A percentile compares a stretch with the other conserved stretches of the same genome.
These are phyloP conservation scores for Cassiopea andromeda DNA, from an alignment of 30 jellyfish, hydroid and myxozoan genomes.

Conservation along the genomic window DNA sequence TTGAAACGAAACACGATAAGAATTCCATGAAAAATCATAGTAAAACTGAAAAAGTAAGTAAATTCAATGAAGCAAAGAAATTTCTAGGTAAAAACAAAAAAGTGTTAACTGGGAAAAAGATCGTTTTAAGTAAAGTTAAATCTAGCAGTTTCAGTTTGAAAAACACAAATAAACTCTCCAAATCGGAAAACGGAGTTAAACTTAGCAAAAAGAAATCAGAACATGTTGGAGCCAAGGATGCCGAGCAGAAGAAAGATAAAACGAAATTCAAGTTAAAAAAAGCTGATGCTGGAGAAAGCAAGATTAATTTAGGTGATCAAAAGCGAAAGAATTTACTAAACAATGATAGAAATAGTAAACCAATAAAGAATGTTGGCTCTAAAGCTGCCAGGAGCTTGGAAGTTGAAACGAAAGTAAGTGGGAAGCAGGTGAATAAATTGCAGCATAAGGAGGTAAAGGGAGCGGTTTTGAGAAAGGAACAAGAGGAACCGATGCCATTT, in stretches of 20 bases:
- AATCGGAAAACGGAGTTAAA: not conserved
- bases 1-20: not conserved
- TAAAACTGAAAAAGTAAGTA: not conserved
- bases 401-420: not conserved
- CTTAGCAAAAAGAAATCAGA: not conserved
- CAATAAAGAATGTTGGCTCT: not conserved
- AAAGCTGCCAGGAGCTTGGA: not conserved
- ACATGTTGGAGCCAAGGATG: not conserved
- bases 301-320: not conserved
- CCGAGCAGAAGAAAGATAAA: not conserved
- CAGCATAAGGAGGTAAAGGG: not conserved
- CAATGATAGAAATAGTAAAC: not conserved
- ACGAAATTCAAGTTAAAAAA: not conserved
- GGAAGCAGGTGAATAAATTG: not conserved
- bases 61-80: not conserved
- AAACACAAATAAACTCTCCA: not conserved
- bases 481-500: constrained; percentile 7
- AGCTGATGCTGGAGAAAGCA: not conserved
- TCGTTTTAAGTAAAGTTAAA: not conserved
- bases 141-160: not conserved
- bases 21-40: not conserved
- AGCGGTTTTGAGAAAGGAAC: not conserved
- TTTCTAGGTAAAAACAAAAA: not conserved
- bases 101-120: constrained; percentile 2
- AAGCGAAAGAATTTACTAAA: not conserved